Base-by-base conservation (phyloP, 2,888 invertebrate genomes). In the Pristionchus arcanus region DNA sequence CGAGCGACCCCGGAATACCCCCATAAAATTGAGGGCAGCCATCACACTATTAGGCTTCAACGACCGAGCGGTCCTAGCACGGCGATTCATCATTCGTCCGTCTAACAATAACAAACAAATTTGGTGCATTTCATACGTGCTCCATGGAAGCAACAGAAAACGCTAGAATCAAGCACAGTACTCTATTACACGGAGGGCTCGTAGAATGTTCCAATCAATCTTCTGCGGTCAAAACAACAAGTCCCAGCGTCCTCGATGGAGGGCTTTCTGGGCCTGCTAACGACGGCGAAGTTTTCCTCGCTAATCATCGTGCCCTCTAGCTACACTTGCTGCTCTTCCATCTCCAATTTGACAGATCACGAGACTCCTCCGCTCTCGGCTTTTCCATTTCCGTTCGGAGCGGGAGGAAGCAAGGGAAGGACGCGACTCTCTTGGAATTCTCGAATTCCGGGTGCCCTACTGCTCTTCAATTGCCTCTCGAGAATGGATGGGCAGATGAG, bases 301-400 rank as follows among this genome's bases (percentile, higher is more conserved):
- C 37, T 74, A 49, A 25, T 53, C 55, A 25, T 21, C 59, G 9
- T 63, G 55, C 59, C 63, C 55, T 63, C 28, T 83, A 34, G 49
- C 31, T 31, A n/a, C 81, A 53, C 37, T 81, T 59, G 5, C 55
- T 55, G 16, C 55, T 53, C 83, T 28, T n/a, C n/a, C 55, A 28
- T 55, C 63, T 63, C 63, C 34, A 59, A 34, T 34, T 59, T 28
- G 19, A 16, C 2, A 63, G 59, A 0, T 63, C 59, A 63, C 63
- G 63, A 55, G 85, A 63, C 59, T 31, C n/a, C 83, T 15, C 55
- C 19, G 31, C 34, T 59, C 59, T 13, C 53, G 13, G 5, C 71
- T 71, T 71, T n/a, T 53, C 81, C 81, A 81, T 81, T 81, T 81
- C 81, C 55, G 84, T 55, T 59, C 34, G 49, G 37, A 34, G 34